These are phyloP conservation scores for Diuraphis noxia DNA, from an alignment of 1,140 invertebrate genomes.

Conservation along the genomic window DNA sequence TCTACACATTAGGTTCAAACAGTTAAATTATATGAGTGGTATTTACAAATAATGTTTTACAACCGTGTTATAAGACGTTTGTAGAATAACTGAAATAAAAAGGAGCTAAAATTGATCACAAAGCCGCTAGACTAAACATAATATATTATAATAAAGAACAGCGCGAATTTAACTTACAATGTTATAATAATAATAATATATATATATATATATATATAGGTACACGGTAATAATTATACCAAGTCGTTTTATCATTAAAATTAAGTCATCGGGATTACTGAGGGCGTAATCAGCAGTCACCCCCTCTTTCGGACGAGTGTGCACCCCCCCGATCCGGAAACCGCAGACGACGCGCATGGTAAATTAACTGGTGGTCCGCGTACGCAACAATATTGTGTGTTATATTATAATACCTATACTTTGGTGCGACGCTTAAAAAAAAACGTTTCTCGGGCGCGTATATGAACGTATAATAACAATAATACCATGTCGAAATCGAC, in stretches of 20 bases:
- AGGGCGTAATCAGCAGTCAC: too few relatives aligned
- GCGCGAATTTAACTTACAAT: not conserved
- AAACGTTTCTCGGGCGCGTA: too few relatives aligned
- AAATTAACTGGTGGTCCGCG: not conserved
- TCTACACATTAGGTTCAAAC: not conserved
- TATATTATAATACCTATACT: not conserved
- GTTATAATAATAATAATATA: too few relatives aligned
- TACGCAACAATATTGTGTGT: too few relatives aligned
- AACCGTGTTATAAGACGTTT: not conserved
- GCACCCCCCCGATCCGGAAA: not conserved
- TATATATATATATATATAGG: too few relatives aligned
- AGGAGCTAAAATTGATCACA: not conserved
- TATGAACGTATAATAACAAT: not conserved
- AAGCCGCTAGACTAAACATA: not conserved
- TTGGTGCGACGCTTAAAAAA: not conserved
- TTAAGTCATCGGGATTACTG: not conserved
- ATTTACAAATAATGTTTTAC: not conserved
- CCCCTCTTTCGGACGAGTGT: not conserved
- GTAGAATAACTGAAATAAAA: not conserved
- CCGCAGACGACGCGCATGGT: not conserved
- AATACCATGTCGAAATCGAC: not conserved
- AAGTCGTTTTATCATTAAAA: not conserved
- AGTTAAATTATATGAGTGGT: not conserved
- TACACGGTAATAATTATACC: not conserved
- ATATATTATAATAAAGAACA: too few relatives aligned